phyloP scores from a whole-genome alignment of 2,888 invertebrate species.

The Pollenia griseotomentosa region DNA sequence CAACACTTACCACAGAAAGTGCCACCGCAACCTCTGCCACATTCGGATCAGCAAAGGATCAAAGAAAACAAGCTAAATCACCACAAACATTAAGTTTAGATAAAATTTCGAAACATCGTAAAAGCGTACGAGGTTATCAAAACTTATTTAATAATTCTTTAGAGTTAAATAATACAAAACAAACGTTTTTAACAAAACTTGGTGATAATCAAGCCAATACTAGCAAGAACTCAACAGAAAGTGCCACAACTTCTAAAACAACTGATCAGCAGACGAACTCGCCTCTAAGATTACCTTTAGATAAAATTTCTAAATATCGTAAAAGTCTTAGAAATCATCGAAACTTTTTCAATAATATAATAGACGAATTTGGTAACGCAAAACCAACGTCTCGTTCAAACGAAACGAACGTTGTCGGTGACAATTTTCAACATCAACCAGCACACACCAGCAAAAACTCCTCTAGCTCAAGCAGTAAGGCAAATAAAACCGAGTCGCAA shows the following conservation, averaged over 20 bases:
- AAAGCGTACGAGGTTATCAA: constrained; percentile 77
- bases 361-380: constrained; percentile 50
- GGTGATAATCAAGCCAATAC: constrained; percentile 19
- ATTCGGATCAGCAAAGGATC: constrained; percentile 46
- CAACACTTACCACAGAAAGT: constrained; percentile 55
- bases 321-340: constrained; percentile 79
- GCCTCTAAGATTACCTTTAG: constrained; percentile 65
- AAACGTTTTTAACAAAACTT: constrained; percentile 51
- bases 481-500: constrained; percentile 35
- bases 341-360: constrained; percentile 67
- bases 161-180: constrained; percentile 48
- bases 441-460: constrained; percentile 47
- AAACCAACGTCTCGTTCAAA: constrained; percentile 61
- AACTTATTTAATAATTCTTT: constrained; percentile 66
- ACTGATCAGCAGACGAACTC: constrained; percentile 44
- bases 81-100: constrained; percentile 62
- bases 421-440: constrained; percentile 43
- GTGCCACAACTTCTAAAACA: constrained; percentile 37
- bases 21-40: constrained; percentile 57
- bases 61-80: constrained; percentile 44
- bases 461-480: constrained; percentile 51
- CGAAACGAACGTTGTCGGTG: constrained; percentile 61
- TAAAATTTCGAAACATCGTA: constrained; percentile 78
- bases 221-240: constrained; percentile 30
- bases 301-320: constrained; percentile 78